Conservation (phyloP, 1,140 invertebrate species). For the Drosophila azteca region DNA sequence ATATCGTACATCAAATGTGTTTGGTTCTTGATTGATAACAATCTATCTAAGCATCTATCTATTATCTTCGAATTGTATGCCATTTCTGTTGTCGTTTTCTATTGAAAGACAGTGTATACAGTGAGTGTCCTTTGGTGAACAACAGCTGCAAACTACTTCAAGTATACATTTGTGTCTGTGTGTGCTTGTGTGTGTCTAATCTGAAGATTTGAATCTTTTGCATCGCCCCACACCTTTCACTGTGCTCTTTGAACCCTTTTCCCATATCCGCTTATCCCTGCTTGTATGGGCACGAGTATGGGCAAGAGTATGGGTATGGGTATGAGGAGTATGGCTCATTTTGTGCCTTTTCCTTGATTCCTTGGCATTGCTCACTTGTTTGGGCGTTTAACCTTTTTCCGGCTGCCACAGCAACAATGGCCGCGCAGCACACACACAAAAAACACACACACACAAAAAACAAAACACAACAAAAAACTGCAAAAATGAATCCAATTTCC, state of each 20-base stretch:
- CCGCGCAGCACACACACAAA: slow-evolving; percentile 9
- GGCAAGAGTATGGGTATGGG: slow-evolving; percentile 51
- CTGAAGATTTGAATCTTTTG: slow-evolving; percentile 26
- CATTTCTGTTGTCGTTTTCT: too few relatives aligned
- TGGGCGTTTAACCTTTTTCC: slow-evolving; percentile 74
- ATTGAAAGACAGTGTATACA: too few relatives aligned
- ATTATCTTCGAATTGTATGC: too few relatives aligned
- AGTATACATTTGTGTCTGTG: too few relatives aligned
- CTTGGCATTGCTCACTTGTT: slow-evolving; percentile 75
- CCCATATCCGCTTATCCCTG: slow-evolving; percentile 42
- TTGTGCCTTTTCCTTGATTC: slow-evolving; percentile 64
- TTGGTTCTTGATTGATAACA: too few relatives aligned
- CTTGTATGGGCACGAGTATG: slow-evolving; percentile 40
- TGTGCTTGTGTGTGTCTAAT: slow-evolving; percentile 9
- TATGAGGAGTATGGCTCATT: slow-evolving; percentile 47
- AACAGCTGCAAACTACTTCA: too few relatives aligned
- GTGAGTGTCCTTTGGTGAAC: too few relatives aligned
- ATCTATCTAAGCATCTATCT: too few relatives aligned
- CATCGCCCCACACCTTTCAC: not conserved
- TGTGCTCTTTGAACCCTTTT: slow-evolving; percentile 23
- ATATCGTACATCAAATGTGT: too few relatives aligned
- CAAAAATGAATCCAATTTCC: slow-evolving; percentile 59
- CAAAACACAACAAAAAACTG: too few relatives aligned
- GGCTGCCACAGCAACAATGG: slow-evolving; percentile 35
- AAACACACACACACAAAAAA: not conserved